Percentiles rank a stretch among this genome's conserved stretches.
Conservation (phyloP, 1,140 invertebrate genomes). For the Apis laboriosa region DNA sequence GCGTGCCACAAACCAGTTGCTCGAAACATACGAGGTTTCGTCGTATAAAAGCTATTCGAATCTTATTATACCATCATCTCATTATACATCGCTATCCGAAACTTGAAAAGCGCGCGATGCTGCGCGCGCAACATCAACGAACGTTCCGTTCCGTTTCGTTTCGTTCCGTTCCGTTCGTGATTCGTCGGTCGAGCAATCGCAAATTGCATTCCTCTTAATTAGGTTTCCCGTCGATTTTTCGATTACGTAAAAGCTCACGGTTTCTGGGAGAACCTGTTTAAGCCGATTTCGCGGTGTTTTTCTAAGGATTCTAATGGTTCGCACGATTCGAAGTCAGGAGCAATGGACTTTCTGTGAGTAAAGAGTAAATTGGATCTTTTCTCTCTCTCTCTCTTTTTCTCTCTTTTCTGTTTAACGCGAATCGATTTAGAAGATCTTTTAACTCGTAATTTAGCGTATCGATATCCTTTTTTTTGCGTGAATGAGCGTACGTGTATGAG, state of each 20-base stretch:
- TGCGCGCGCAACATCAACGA: constrained; percentile 7
- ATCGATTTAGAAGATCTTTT: not conserved
- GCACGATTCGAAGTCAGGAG: no score
- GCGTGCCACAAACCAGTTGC: constrained; percentile 49
- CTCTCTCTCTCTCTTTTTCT: not conserved
- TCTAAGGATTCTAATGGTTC: not conserved
- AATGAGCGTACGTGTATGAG: not conserved
- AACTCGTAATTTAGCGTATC: not conserved
- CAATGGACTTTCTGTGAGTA: not conserved
- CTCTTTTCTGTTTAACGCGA: not conserved
- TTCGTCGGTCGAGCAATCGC: not conserved
- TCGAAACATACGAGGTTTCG: constrained; percentile 39
- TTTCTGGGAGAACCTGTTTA: not conserved
- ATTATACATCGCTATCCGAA: not conserved
- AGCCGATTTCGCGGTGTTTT: constrained; percentile 2
- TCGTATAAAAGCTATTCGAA: not conserved
- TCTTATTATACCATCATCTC: no score
- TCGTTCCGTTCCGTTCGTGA: not conserved
- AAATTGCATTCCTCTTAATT: constrained; percentile 40
- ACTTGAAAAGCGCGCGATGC: no score
- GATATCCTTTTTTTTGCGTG: not conserved
- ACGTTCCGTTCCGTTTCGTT: not conserved
- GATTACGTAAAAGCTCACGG: not conserved
- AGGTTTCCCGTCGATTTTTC: constrained; percentile 20
- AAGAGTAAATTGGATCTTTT: constrained; percentile 6